Conservation (phyloP, 2,113 vertebrate species). For the Rhabdornis inornatus region DNA sequence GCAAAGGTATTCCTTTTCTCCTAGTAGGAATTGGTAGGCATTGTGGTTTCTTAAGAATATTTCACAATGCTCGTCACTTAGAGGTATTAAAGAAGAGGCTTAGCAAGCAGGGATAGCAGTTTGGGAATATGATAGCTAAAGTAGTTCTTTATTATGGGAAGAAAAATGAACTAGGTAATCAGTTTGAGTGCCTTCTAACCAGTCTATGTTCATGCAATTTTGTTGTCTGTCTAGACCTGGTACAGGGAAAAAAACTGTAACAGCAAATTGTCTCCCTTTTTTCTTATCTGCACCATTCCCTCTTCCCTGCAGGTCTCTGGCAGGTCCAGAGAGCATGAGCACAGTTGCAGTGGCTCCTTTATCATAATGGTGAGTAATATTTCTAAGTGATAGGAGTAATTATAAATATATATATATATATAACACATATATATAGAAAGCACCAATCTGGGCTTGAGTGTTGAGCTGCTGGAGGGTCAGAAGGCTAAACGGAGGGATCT, state of each 20-base stretch:
- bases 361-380: neutral
- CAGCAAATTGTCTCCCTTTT: accelerated
- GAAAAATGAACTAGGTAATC: neutral
- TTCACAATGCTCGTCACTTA: neutral
- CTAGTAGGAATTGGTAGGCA: neutral
- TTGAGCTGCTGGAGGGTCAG: neutral
- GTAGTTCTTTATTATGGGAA: neutral
- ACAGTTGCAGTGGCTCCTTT: neutral
- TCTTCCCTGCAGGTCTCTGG: neutral
- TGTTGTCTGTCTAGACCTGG: neutral
- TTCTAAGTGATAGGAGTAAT: neutral
- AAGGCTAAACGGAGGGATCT: neutral
- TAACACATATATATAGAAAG: neutral
- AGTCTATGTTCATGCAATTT: neutral
- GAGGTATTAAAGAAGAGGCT: neutral
- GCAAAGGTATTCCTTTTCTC: neutral
- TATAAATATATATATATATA: neutral
- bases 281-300: neutral
- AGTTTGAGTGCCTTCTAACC: neutral
- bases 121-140: neutral
- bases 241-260: neutral
- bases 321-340: neutral
- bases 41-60: neutral
- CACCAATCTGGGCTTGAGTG: neutral
- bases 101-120: neutral